Percentiles rank a stretch among this genome's conserved stretches.
These are phyloP conservation scores for Eupithecia vulgata DNA, from an alignment of 2,888 invertebrate species.

Conservation along the genomic window DNA sequence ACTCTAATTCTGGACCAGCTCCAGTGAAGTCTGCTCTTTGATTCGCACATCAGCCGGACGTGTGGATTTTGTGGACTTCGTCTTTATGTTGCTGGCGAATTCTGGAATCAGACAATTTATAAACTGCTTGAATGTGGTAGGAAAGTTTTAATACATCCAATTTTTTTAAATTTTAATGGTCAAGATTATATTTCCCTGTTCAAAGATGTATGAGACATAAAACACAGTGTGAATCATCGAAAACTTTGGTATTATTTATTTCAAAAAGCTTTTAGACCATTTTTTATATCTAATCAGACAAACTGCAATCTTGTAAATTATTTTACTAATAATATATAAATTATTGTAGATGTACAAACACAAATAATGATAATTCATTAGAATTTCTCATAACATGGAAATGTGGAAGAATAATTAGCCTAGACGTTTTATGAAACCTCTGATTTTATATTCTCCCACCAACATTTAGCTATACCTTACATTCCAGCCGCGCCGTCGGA, in stretches of 20 bases:
- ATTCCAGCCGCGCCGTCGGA: slow-evolving; percentile 74
- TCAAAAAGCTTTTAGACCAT: too few species aligned
- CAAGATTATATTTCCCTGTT: too few species aligned
- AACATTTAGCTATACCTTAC: slow-evolving; percentile 52
- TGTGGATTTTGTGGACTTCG: slow-evolving; percentile 64
- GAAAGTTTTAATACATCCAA: too few species aligned
- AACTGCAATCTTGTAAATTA: too few species aligned
- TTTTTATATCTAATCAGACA: too few species aligned
- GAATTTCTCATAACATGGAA: neutral
- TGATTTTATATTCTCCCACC: neutral
- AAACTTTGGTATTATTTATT: too few species aligned
- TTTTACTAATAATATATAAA: too few species aligned
- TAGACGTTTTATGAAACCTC: neutral
- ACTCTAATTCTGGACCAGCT: slow-evolving; percentile 59
- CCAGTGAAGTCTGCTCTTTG: slow-evolving; percentile 59
- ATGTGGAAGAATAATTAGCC: neutral
- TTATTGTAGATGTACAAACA: too few species aligned
- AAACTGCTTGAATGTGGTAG: neutral
- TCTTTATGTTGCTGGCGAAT: slow-evolving; percentile 51
- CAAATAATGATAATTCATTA: too few species aligned
- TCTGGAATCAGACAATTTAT: neutral
- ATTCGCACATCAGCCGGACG: slow-evolving; percentile 57
- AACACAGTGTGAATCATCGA: too few species aligned
- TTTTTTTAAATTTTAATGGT: too few species aligned
- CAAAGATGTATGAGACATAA: too few species aligned